Evolutionary conservation across 1,140 invertebrate species (phyloP), one percentile per base, ranked within the genome.

Genomic region (Megalopta genalis): DNA sequence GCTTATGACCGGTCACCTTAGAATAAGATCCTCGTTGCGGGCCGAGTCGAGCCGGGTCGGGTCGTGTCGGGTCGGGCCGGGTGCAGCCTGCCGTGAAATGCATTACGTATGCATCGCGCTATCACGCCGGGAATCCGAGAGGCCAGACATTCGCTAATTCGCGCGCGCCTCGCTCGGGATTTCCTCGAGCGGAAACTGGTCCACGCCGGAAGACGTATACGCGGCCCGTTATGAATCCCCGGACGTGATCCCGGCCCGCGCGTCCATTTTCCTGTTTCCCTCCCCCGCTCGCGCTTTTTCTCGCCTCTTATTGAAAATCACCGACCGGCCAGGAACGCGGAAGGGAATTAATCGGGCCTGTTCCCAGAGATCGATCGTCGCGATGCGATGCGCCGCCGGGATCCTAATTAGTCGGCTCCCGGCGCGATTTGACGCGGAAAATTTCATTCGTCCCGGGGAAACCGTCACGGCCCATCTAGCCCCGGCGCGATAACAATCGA

Each of bases 31-130:
- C 71, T 76, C 62, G 76, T 84, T 65, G 77, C 70, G 39, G 42
- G 14, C 52, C 54, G 25, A 32, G 1, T 32, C 32, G 1, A 4
- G 32, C 4, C 32, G 32, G 32, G 32, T 4, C 32, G 32, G 32
- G 32, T 32, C 32, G 32, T 1, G 32, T 4, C 32, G 32, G 32
- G 32, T 32, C 32, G 32, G 32, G 42, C 21, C 52, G 77, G 59
- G 65, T 10, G 69, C 81, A 78, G 68, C 66, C 72, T 57, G 60
- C 64, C 73, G 76, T 81, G 82, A 84, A 79, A 80, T 78, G 72
- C 79, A 86, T 86, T 84, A 87, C 82, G 79, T 87, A 84, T 87
- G 86, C 86, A 77, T 84, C 86, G 76, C 82, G 71, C 60, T 52
- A 83, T 67, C 84, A 64, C 77, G 76, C 39, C 57, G 75, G 42